Percentiles rank a stretch among this genome's conserved stretches.
Conservation (phyloP, 2,797 vertebrate genomes). For the Triplophysa bombifrons region DNA sequence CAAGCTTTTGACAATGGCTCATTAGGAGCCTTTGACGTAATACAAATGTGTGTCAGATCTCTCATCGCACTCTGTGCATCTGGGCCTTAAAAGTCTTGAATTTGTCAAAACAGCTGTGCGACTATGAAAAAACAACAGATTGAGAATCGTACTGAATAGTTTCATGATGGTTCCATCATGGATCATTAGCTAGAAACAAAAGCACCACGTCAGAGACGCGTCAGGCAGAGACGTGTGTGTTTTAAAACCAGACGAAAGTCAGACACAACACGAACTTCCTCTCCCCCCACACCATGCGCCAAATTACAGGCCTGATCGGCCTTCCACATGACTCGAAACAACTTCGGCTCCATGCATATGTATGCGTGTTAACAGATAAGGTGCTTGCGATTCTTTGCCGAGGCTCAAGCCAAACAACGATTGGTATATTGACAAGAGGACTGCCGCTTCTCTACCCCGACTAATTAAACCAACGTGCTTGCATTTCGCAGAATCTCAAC, state of each 20-base stretch:
- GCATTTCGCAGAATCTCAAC: conserved; percentile 73
- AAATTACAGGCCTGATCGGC: conserved; percentile 5
- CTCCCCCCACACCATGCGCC: background rate
- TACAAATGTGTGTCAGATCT: background rate
- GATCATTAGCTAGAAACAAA: conserved; percentile 45
- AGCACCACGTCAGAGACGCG: conserved; percentile 9
- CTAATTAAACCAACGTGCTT: conserved; percentile 76
- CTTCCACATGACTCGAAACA: conserved; percentile 3
- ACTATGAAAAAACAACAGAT: conserved; percentile 42
- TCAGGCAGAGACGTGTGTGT: conserved; percentile 37
- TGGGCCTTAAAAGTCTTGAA: conserved; percentile 26
- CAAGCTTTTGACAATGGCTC: conserved; percentile 25
- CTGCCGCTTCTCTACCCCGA: conserved; percentile 62
- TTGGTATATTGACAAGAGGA: conserved; percentile 70
- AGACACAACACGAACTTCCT: background rate
- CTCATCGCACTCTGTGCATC: conserved; percentile 14
- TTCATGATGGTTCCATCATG: conserved; percentile 40
- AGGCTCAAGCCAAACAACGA: conserved; percentile 57
- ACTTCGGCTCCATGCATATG: conserved; percentile 43
- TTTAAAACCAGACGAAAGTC: conserved; percentile 31
- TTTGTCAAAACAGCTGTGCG: conserved; percentile 38
- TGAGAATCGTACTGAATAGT: conserved; percentile 28
- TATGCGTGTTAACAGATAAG: conserved; percentile 54
- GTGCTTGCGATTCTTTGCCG: conserved; percentile 59
- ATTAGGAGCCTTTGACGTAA: conserved; percentile 23